Evolutionary conservation across 2,797 vertebrate genomes (phyloP).

Genomic region (Myripristis murdjan): DNA sequence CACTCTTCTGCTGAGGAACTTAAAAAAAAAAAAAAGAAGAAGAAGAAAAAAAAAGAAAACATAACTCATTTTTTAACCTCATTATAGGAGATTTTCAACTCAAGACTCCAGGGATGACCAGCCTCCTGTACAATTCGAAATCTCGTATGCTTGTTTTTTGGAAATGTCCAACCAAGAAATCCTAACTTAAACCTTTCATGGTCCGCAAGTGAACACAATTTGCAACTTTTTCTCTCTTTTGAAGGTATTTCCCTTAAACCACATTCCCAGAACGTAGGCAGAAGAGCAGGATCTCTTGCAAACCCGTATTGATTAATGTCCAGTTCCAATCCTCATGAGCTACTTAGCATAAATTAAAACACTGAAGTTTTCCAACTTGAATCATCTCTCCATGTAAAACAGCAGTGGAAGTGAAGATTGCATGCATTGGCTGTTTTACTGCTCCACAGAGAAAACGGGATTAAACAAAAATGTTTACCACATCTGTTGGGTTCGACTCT

Average conservation of each 20-base stretch:
- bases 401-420: background rate
- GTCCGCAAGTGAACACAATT: background rate
- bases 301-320: too few species aligned
- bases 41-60: too few species aligned
- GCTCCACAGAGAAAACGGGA: constrained; percentile 5
- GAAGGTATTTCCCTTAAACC: background rate
- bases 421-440: constrained; percentile 3
- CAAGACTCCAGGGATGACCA: constrained; percentile 36
- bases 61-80: constrained; percentile 25
- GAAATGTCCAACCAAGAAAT: background rate
- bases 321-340: background rate
- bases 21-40: too few species aligned
- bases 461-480: constrained; percentile 13
- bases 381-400: background rate
- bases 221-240: background rate
- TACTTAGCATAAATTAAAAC: background rate
- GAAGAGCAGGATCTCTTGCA: too few species aligned
- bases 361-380: background rate
- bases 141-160: constrained; percentile 12
- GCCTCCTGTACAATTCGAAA: constrained; percentile 16
- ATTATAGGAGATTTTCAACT: constrained; percentile 60
- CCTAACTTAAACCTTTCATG: background rate
- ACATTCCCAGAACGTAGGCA: background rate
- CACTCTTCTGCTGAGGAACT: constrained; percentile 35
- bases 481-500: constrained; percentile 23